Evolutionary conservation across 2,113 vertebrate genomes (phyloP).

Genomic region (Neotragus moschatus): DNA sequence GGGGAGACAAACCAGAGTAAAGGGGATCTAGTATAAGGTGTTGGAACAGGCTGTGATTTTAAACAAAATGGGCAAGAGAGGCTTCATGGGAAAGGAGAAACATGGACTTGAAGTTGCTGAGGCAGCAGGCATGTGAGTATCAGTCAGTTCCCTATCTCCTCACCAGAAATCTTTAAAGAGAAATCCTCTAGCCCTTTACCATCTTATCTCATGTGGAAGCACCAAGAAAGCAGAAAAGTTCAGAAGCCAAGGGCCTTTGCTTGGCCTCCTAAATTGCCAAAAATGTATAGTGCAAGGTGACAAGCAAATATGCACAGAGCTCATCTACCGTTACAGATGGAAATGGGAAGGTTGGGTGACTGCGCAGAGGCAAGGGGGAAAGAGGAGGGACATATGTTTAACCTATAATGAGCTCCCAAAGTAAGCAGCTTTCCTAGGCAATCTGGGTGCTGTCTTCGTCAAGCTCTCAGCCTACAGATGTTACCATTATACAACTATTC

Average conservation of each 20-base stretch:
- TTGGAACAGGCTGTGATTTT: background rate
- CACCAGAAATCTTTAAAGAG: background rate
- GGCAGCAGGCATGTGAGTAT: background rate
- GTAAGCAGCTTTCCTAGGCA: background rate
- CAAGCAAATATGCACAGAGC: background rate
- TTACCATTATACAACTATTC: conserved; percentile 32
- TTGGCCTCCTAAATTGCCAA: background rate
- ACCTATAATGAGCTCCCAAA: background rate
- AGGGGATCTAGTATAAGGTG: background rate
- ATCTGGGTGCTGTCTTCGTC: conserved; percentile 12
- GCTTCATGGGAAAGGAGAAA: background rate
- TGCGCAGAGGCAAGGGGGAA: background rate
- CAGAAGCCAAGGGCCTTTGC: background rate
- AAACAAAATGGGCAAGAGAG: background rate
- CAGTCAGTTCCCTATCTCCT: background rate
- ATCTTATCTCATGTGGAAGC: background rate
- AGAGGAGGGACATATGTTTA: background rate
- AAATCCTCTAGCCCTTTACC: background rate
- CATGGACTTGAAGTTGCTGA: background rate
- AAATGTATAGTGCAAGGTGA: background rate
- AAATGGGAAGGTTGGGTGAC: background rate
- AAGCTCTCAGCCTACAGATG: conserved; percentile 32
- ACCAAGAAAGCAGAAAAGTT: background rate
- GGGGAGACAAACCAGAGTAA: background rate
- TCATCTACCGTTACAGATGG: background rate